phyloP scores from a whole-genome alignment of 2,113 vertebrate species.

The Halichoeres trimaculatus region DNA sequence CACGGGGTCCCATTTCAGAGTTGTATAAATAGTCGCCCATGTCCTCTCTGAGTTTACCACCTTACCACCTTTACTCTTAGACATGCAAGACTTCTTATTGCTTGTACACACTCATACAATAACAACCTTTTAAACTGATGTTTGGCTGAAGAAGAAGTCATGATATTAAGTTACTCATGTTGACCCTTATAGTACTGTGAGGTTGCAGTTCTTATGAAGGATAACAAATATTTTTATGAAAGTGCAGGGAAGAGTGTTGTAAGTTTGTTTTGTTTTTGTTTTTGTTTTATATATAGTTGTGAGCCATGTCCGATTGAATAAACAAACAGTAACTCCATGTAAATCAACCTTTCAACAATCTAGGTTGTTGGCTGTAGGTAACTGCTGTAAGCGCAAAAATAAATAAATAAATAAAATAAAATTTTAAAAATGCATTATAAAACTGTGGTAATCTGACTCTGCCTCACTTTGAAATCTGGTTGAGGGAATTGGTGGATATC shows the following conservation, averaged over 20 bases:
- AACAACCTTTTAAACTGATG: neutral
- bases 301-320: neutral
- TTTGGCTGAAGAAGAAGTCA: neutral
- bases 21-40: conserved; percentile 82
- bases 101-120: neutral
- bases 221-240: neutral
- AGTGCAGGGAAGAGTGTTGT: neutral
- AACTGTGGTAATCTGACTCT: too few species aligned
- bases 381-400: too few species aligned
- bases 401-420: too few species aligned
- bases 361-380: too few species aligned
- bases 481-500: too few species aligned
- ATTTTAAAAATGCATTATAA: too few species aligned
- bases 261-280: neutral
- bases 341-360: too few species aligned
- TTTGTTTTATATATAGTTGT: neutral
- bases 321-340: too few species aligned
- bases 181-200: neutral
- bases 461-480: too few species aligned
- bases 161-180: neutral
- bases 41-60: conserved; percentile 74
- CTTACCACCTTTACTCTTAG: conserved; percentile 54
- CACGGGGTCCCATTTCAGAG: conserved; percentile 82
- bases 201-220: neutral
- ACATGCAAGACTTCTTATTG: conserved; percentile 10